Base-by-base conservation (phyloP, 1,140 invertebrate genomes). In the Zaprionus inermis region DNA sequence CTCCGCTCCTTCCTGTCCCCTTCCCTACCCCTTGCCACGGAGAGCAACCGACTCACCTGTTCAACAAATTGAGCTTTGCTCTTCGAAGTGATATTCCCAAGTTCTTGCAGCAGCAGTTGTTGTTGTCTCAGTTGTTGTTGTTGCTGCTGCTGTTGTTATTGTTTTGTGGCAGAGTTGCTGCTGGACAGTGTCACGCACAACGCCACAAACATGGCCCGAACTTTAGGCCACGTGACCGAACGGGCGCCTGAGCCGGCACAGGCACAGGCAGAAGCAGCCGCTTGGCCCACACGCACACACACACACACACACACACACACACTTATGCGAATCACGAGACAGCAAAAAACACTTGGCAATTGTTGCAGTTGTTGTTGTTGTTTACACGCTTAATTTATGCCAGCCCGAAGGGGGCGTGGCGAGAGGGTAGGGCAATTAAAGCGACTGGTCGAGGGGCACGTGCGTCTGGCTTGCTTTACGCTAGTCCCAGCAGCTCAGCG, bases 211-310 rank as follows among this genome's bases (percentile, higher is more conserved):
- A 66, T 83, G 76, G 67, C 68, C 76, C 56, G 56, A 82, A 78
- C 64, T 78, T 76, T 70, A 63, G 66, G 72, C 84, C 83, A 89
- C 77, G 84, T 86, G 83, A 86, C 83, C 83, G 80, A 79, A 84
- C 83, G 79, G 79, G 65, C 24, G 56, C 28, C 32, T 69, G 73
- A 72, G 36, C 44, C 44, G 70, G 64, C 38, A 70, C 55, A 36
- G 54, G 10, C 66, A 32, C n/a, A n/a, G n/a, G n/a, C n/a, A n/a
- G n/a, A n/a, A n/a, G 28, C 22, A 41, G 34, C 46, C 20, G n/a
- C 22, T 38, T 24, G 34, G 34, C 44, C 38, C 56, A 20, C n/a
- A 18, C 30, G 30, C 16, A 30, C 54, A 28, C 24, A 28, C 24
- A 28, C 16, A 63, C 46, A 78, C 58, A 75, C 57, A 75, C 61